A percentile compares a stretch with the other conserved stretches of the same genome.
These are phyloP conservation scores for Megalops cyprinoides DNA, from an alignment of 2,797 vertebrate species.

Conservation along the genomic window DNA sequence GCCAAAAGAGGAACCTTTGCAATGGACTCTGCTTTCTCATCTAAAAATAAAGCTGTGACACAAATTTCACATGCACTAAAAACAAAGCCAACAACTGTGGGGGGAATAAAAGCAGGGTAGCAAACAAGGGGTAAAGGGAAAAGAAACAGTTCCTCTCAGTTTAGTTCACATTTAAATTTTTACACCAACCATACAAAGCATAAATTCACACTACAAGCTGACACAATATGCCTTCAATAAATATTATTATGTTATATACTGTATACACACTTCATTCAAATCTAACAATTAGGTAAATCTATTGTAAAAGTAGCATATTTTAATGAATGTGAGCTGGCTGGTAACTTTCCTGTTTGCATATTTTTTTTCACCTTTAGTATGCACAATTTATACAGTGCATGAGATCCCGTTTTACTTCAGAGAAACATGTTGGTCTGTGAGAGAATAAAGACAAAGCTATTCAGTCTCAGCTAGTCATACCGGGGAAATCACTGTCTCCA, in stretches of 20 bases:
- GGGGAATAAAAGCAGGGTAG: not conserved
- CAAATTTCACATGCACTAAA: constrained; percentile 11
- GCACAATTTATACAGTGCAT: not conserved
- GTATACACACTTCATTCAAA: not conserved
- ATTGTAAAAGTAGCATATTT: not conserved
- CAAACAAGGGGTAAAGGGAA: not conserved
- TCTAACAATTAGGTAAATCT: not conserved
- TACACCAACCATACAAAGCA: not conserved
- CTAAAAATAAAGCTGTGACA: constrained; percentile 38
- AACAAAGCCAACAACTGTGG: not conserved
- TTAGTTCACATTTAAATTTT: not conserved
- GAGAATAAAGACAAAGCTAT: not conserved
- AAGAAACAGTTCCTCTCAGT: not conserved
- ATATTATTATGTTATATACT: not conserved
- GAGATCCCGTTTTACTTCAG: not conserved
- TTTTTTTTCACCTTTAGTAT: not conserved
- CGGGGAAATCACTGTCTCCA: not conserved
- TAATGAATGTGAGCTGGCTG: too few relatives aligned
- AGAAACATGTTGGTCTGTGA: too few relatives aligned
- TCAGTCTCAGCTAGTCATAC: not conserved
- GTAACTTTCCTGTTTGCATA: not conserved
- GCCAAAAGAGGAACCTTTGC: not conserved
- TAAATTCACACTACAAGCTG: not conserved
- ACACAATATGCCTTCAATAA: not conserved
- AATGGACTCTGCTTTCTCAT: not conserved